Conservation (phyloP, 2,888 invertebrate species). For the Pheosia tremula region DNA sequence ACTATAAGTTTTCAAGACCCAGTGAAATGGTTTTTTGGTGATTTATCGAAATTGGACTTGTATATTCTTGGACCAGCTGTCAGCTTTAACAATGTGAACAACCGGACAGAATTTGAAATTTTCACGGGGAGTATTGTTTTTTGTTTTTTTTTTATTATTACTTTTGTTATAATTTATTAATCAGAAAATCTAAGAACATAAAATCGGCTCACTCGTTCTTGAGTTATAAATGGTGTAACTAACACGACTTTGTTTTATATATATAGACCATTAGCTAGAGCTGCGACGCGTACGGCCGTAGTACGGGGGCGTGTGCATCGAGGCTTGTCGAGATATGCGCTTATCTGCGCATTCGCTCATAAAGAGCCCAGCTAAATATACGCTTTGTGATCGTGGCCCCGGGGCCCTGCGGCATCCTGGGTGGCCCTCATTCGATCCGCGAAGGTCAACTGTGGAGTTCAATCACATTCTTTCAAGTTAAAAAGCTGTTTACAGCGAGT, state of each 20-base stretch:
- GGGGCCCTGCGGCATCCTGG: conserved; percentile 42
- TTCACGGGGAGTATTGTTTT: too few relatives aligned
- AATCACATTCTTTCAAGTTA: conserved; percentile 18
- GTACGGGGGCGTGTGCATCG: conserved; percentile 44
- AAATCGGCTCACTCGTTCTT: too few relatives aligned
- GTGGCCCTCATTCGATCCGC: conserved; percentile 42
- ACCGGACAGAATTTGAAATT: too few relatives aligned
- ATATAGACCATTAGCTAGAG: conserved; percentile 18
- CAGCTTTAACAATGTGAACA: too few relatives aligned
- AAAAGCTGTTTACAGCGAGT: not conserved
- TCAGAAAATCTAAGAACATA: too few relatives aligned
- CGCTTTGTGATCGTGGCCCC: conserved; percentile 53
- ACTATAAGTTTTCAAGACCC: too few relatives aligned
- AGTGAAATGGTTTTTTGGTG: too few relatives aligned
- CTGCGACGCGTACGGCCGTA: conserved; percentile 33
- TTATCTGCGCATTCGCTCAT: conserved; percentile 65
- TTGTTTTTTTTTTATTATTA: too few relatives aligned
- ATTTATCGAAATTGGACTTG: too few relatives aligned
- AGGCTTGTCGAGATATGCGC: conserved; percentile 58
- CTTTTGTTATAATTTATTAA: too few relatives aligned
- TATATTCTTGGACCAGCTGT: too few relatives aligned
- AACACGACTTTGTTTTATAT: not conserved
- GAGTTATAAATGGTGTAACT: too few relatives aligned
- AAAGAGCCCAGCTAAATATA: conserved; percentile 67
- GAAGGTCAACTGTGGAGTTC: conserved; percentile 45